A percentile compares a stretch with the other conserved stretches of the same genome.
Evolutionary conservation across 2,888 invertebrate species (phyloP).

Genomic region (Cryptus viduatorius): DNA sequence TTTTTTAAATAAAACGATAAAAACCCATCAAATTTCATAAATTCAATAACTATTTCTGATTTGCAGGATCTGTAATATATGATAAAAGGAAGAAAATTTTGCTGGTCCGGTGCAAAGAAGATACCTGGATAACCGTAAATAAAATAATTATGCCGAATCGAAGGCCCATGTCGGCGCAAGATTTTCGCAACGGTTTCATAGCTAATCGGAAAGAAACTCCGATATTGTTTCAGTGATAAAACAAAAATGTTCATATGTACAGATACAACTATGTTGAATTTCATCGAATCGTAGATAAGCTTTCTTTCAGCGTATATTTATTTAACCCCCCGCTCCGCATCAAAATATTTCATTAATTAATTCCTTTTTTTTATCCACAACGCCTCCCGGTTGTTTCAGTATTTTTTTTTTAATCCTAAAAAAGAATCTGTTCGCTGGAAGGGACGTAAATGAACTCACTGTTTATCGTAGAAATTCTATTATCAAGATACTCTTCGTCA

Average conservation of each 20-base stretch:
- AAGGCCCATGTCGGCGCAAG: slow-evolving; percentile 90
- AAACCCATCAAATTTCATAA: background rate
- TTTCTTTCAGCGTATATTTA: slow-evolving; percentile 32
- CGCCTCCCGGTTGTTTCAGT: background rate
- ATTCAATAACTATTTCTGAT: slow-evolving; percentile 36
- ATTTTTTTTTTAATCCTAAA: background rate
- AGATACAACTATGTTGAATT: slow-evolving; percentile 10
- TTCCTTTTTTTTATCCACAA: background rate
- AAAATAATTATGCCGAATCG: slow-evolving; percentile 89
- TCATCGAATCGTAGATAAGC: slow-evolving; percentile 7
- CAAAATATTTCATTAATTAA: background rate
- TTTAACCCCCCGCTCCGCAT: background rate
- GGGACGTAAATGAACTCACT: slow-evolving; percentile 29
- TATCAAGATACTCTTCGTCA: slow-evolving; percentile 24
- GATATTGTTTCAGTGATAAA: slow-evolving; percentile 50
- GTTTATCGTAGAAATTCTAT: slow-evolving; percentile 5
- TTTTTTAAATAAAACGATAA: background rate
- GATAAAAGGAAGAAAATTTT: slow-evolving; percentile 87
- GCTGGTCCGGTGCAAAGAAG: slow-evolving; percentile 89
- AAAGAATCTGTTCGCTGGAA: slow-evolving; percentile 2
- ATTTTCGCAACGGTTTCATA: slow-evolving; percentile 95
- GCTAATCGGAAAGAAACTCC: slow-evolving; percentile 86
- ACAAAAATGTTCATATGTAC: slow-evolving; percentile 35
- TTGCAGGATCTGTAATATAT: slow-evolving; percentile 88
- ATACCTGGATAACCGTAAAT: slow-evolving; percentile 88